Conservation (phyloP, 1,140 invertebrate species). For the Drosophila hydei region DNA sequence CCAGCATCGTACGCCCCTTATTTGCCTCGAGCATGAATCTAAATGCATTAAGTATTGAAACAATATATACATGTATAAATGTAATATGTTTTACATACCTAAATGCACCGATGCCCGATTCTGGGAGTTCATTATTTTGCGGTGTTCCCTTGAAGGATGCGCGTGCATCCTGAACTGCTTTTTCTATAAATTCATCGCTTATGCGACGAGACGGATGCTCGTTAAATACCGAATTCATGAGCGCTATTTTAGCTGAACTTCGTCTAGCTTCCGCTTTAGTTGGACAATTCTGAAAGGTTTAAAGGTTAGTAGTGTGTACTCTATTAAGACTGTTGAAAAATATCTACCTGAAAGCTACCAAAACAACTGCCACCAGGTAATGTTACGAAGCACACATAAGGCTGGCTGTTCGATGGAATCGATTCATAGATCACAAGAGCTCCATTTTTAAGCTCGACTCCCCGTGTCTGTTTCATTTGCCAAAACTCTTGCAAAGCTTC, state of each 20-base stretch:
- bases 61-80: neutral
- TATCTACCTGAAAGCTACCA: constrained; percentile 94
- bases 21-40: constrained; percentile 97
- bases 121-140: constrained; percentile 90
- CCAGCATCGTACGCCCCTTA: constrained; percentile 96
- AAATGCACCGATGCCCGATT: constrained; percentile 95
- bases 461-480: constrained; percentile 96
- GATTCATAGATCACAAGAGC: constrained; percentile 98
- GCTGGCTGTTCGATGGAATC: constrained; percentile 93
- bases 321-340: neutral
- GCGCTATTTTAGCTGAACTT: constrained; percentile 96
- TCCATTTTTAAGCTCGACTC: constrained; percentile 94
- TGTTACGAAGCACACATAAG: constrained; percentile 97
- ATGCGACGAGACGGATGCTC: constrained; percentile 97
- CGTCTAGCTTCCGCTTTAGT: constrained; percentile 97
- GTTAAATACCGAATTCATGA: constrained; percentile 99
- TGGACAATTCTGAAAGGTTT: constrained; percentile 90
- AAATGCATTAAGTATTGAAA: constrained; percentile 2
- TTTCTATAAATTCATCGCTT: constrained; percentile 96
- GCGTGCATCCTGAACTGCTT: constrained; percentile 94
- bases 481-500: constrained; percentile 98
- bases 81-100: constrained; percentile 84
- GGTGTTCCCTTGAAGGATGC: constrained; percentile 87
- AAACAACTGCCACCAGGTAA: constrained; percentile 97
- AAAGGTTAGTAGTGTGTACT: neutral